These are phyloP conservation scores for Oceanodroma leucorhoa DNA, from an alignment of 2,797 vertebrate genomes.

Conservation along the genomic window DNA sequence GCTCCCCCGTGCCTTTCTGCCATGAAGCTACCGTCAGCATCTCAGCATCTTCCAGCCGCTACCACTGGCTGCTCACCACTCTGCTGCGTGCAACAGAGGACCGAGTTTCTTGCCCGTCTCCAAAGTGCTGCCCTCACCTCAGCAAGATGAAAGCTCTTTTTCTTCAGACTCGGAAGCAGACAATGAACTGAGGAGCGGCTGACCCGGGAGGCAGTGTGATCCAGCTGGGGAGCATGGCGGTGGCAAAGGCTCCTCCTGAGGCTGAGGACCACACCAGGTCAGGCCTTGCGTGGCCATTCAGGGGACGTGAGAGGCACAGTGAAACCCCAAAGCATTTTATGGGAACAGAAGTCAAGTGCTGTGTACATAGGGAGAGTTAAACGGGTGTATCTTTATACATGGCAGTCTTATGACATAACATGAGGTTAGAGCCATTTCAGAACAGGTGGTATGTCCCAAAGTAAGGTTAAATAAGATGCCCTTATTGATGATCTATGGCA, in stretches of 20 bases:
- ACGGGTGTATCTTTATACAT: neutral
- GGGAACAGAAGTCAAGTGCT: neutral
- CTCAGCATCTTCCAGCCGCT: neutral
- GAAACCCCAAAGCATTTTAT: neutral
- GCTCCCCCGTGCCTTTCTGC: rapidly evolving
- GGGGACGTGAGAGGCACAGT: neutral
- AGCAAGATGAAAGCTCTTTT: neutral
- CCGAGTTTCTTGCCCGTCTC: rapidly evolving
- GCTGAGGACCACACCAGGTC: neutral
- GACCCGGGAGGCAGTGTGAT: rapidly evolving
- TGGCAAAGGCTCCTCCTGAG: neutral
- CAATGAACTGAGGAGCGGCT: neutral
- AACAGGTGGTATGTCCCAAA: neutral
- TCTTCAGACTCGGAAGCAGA: neutral
- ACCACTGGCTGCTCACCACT: neutral
- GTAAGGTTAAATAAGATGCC: neutral
- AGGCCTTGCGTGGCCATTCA: rapidly evolving
- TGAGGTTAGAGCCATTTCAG: neutral
- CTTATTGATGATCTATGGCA: neutral
- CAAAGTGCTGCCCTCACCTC: neutral
- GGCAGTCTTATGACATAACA: rapidly evolving
- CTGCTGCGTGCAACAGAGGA: neutral
- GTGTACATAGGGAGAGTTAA: rapidly evolving
- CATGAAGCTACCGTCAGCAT: neutral
- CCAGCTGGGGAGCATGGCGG: rapidly evolving